Conservation (phyloP, 2,888 invertebrate species). For the Tridacna gigas region DNA sequence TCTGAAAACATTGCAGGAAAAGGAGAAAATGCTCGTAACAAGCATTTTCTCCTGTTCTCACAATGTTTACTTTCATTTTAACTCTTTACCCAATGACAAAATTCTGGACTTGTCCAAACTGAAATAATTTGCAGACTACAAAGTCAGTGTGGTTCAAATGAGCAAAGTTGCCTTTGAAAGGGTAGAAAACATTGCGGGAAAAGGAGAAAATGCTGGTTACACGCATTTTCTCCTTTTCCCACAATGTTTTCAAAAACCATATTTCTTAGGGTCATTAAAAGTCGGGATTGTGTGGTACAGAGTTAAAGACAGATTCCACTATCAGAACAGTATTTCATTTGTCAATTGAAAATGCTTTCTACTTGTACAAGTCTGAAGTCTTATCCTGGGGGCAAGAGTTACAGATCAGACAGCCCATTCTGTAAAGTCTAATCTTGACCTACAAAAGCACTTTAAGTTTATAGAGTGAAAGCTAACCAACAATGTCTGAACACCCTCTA, state of each 20-base stretch:
- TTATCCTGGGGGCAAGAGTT: neutral
- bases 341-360: neutral
- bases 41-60: no score
- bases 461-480: neutral
- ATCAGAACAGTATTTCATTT: neutral
- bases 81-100: no score
- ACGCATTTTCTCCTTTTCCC: neutral
- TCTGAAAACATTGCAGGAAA: no score
- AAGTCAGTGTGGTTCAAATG: no score
- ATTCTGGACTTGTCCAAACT: no score
- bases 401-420: neutral
- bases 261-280: no score
- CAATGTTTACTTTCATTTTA: no score
- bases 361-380: neutral
- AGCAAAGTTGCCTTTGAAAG: no score
- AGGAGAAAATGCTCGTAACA: no score
- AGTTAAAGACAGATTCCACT: no score
- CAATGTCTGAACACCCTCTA: conserved; percentile 40
- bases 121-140: no score
- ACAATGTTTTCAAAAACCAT: neutral
- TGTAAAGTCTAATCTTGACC: neutral
- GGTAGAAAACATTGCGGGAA: neutral
- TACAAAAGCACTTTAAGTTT: neutral
- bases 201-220: neutral
- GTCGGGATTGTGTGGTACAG: no score